phyloP scores from a whole-genome alignment of 2,113 vertebrate species.

The Paradisaea rubra region DNA sequence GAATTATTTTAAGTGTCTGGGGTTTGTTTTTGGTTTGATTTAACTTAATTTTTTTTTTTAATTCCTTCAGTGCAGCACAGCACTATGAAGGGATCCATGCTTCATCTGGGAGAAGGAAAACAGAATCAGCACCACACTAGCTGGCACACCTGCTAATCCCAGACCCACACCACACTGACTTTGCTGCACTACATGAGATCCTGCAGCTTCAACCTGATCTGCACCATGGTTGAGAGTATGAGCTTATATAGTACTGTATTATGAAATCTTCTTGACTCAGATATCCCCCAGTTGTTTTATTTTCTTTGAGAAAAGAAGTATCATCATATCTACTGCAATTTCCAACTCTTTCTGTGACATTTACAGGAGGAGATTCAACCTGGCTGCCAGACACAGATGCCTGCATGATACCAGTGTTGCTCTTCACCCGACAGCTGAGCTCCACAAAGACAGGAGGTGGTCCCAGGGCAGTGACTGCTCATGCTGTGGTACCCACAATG shows the following conservation, averaged over 20 bases:
- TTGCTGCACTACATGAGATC: background rate
- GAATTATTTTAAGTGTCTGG: background rate
- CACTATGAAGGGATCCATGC: background rate
- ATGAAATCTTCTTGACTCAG: background rate
- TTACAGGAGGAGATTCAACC: background rate
- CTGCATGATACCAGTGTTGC: background rate
- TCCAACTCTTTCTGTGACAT: background rate
- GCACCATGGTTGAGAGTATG: background rate
- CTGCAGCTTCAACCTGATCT: background rate
- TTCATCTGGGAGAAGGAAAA: background rate
- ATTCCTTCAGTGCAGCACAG: background rate
- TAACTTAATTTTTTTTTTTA: background rate
- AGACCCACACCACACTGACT: background rate
- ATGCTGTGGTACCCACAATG: background rate
- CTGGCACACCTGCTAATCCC: background rate
- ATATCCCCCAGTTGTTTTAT: background rate
- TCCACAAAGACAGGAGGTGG: background rate
- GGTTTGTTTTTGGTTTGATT: background rate
- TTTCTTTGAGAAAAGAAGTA: background rate
- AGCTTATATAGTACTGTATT: background rate
- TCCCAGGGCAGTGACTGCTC: background rate
- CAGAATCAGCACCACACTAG: background rate
- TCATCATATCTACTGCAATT: background rate
- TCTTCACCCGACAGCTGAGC: background rate
- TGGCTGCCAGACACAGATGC: background rate